phyloP scores from a whole-genome alignment of 2,797 vertebrate genomes.

The Rhynchonycteris naso region DNA sequence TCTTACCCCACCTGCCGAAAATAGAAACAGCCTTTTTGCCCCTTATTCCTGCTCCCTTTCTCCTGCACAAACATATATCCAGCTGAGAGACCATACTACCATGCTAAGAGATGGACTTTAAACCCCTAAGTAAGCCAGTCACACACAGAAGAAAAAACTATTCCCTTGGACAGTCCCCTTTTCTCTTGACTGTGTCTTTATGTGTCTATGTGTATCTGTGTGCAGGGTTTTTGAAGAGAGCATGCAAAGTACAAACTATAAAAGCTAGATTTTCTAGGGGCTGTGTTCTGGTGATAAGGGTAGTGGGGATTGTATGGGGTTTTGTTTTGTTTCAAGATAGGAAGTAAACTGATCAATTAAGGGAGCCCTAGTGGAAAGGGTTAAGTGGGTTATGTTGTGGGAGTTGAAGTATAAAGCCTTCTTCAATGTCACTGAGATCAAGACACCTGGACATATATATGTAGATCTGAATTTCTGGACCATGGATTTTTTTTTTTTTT shows the following conservation, averaged over 20 bases:
- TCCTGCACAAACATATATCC: background rate
- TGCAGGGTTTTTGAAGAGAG: slow-evolving; percentile 69
- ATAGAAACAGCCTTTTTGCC: background rate
- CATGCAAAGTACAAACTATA: slow-evolving; percentile 73
- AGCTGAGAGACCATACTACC: background rate
- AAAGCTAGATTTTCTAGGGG: slow-evolving; percentile 68
- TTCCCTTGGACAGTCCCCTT: slow-evolving; percentile 40
- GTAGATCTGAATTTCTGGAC: background rate
- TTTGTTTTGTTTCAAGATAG: slow-evolving; percentile 62
- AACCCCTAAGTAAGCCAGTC: background rate
- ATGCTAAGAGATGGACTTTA: slow-evolving; percentile 46
- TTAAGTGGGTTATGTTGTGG: slow-evolving; percentile 34
- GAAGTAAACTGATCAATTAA: slow-evolving; percentile 30
- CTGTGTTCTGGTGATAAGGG: slow-evolving; percentile 65
- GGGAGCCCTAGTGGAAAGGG: background rate
- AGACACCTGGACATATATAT: background rate
- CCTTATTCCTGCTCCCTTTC: background rate
- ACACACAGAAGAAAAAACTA: slow-evolving; percentile 58
- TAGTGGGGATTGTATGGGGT: slow-evolving; percentile 14
- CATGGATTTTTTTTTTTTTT: slow-evolving; percentile 3
- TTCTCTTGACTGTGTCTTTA: slow-evolving; percentile 60
- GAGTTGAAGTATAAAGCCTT: slow-evolving; percentile 38
- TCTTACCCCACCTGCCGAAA: slow-evolving; percentile 29
- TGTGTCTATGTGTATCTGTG: slow-evolving; percentile 66
- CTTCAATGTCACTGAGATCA: background rate